Base-by-base conservation (phyloP, 2,113 vertebrate species). In the Lycaon pictus region DNA sequence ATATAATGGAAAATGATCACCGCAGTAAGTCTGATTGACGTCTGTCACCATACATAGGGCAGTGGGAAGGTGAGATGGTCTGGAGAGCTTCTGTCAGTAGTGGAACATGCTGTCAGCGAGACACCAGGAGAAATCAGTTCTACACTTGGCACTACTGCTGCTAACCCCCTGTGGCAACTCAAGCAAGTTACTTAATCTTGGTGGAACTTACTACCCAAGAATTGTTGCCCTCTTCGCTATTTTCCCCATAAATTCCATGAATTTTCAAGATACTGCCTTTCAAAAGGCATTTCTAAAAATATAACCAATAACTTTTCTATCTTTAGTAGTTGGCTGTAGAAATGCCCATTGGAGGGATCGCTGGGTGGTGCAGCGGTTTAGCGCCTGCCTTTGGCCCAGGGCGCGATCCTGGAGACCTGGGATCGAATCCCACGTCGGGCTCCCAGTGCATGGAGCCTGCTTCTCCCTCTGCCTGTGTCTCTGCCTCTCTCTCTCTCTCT, bases 251-350 rank as follows among this genome's bases (percentile, higher is more conserved):
- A 56, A 58, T n/a, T 37, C n/a, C 84, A 51, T n/a, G 27, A 56
- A 93, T 80, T 55, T 16, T 74, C 92, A 97, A 80, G 69, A 55
- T 3, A 7, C 74, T 43, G 16, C 76, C 48, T 37, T 69, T 53
- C 15, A 86, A 62, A 77, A 62, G 22, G 10, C 60, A 58, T n/a
- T n/a, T 85, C 67, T 89, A 74, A 91, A 88, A 93, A 53, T 43
- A 15, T 43, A 72, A 72, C 27, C 43, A 23, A 35, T 56, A 32
- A 10, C 7, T 65, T 58, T 48, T 51, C 51, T 51, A 11, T 51
- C 32, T 48, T 87, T 74, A 35, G 29, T 27, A 15, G 51, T 86
- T 81, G 76, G 29, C 74, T 53, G 4, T 87, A 48, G 13, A 29
- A 69, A 29, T 58, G 56, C 84, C 72, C 20, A 7, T 48, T 16